Conservation (phyloP, 2,797 vertebrate species). For the Choloepus didactylus region DNA sequence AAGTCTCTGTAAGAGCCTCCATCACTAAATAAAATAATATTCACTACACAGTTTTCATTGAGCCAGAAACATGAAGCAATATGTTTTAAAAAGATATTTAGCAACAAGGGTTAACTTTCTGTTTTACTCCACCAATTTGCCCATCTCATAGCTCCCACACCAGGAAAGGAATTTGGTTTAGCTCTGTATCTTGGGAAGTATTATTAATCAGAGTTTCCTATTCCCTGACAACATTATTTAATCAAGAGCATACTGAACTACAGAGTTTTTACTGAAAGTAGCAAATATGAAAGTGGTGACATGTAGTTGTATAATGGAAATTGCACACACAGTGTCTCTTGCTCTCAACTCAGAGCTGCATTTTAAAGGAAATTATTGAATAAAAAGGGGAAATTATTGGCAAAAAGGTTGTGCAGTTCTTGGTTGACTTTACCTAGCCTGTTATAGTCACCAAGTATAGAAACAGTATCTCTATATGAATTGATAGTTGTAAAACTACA, state of each 20-base stretch:
- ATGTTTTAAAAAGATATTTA: conserved; percentile 17
- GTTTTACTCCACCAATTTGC: neutral
- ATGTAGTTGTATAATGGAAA: neutral
- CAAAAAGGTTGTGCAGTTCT: neutral
- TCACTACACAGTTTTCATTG: neutral
- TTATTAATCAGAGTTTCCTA: neutral
- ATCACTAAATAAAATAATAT: conserved; percentile 3
- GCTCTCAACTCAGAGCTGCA: neutral
- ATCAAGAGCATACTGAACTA: neutral
- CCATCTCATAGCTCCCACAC: neutral
- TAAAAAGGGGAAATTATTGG: neutral
- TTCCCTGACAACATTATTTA: neutral
- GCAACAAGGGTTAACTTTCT: neutral
- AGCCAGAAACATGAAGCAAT: conserved; percentile 10
- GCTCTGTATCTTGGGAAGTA: neutral
- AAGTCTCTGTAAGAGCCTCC: conserved; percentile 21
- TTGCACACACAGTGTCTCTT: neutral
- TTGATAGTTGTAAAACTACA: neutral
- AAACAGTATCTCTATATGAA: neutral
- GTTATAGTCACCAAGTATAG: neutral
- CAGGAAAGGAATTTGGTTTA: neutral
- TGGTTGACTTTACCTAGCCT: neutral
- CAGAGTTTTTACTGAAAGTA: neutral
- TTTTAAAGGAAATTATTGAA: conserved; percentile 20
- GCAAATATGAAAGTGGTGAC: neutral